Conservation (phyloP, 2,797 vertebrate species). For the Xerus rutilus region DNA sequence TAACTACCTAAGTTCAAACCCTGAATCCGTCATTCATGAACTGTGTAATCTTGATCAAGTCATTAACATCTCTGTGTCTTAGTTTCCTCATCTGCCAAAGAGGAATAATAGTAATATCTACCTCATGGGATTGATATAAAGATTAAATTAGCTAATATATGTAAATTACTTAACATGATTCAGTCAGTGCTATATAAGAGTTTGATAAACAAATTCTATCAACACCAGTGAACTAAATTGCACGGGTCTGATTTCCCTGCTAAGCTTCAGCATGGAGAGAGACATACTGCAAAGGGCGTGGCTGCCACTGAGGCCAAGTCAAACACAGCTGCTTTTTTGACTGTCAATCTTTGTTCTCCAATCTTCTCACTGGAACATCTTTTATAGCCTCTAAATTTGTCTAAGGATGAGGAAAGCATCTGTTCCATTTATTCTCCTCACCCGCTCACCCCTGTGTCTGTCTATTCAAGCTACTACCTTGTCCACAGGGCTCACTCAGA, state of each 20-base stretch:
- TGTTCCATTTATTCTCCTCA: conserved; percentile 47
- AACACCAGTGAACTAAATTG: neutral
- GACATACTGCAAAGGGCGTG: neutral
- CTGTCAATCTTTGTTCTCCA: conserved; percentile 71
- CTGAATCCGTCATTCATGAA: neutral
- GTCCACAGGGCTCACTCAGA: neutral
- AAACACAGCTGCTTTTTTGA: conserved; percentile 24
- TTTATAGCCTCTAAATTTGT: conserved; percentile 79
- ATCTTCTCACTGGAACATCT: conserved; percentile 75
- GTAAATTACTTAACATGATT: neutral
- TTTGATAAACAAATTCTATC: neutral
- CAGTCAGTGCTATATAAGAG: neutral
- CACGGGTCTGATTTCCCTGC: neutral
- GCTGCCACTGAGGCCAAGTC: neutral
- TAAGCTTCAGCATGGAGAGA: neutral
- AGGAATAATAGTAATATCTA: neutral
- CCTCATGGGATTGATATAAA: neutral
- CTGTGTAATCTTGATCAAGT: neutral
- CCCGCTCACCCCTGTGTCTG: conserved; percentile 10
- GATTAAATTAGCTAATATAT: neutral
- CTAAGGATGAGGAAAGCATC: conserved; percentile 71
- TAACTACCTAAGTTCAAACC: neutral
- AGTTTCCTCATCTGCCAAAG: neutral
- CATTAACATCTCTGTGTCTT: neutral
- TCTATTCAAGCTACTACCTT: neutral